Base-by-base conservation (phyloP, 2,797 vertebrate species). In the Steatocranus sp. region DNA sequence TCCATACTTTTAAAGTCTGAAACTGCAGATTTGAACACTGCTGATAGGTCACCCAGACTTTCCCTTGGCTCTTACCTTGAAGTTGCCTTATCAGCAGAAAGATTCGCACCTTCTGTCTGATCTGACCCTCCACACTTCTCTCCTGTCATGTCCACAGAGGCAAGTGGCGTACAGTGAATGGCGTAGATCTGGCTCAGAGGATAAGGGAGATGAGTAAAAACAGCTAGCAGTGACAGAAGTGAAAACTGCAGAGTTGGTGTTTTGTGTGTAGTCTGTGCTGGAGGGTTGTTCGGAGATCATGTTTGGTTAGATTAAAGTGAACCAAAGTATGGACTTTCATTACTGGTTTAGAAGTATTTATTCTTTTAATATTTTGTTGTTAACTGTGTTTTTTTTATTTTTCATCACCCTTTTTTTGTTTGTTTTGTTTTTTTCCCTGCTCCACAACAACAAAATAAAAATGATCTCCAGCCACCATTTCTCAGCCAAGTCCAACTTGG, bases 91-190 rank as follows among this genome's bases (percentile, higher is more conserved):
- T 83, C 23, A 5, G 56, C 61, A 48, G 58, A 75, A 83, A 38
- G 32, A 11, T 20, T 18, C 5, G 49, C 15, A 25, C 20, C 11
- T 32, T 30, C 11, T 75, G 83, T 93, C 92, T 94, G 90, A 82
- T 88, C 91, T 91, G 85, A 94, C 95, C 95, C 76, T 91, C 88
- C 93, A 94, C 93, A 94, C 88, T 95, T 93, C 77, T 95, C 94
- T 96, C 92, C 97, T 97, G 93, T 96, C 97, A 95, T 96, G 96
- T 98, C 97, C 95, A 92, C 98, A 98, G 98, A 97, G 96, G 96
- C 97, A 95, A 89, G 92, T 96, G 96, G 93, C 90, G 95, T 94
- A 93, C 96, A 96, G 93, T 94, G 94, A 96, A 88, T 95, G 97
- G 96, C 94, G 88, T 96, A 89, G 94, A 93, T 91, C 91, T 96